Base-by-base conservation (phyloP, 2,113 vertebrate genomes). In the human region DNA sequence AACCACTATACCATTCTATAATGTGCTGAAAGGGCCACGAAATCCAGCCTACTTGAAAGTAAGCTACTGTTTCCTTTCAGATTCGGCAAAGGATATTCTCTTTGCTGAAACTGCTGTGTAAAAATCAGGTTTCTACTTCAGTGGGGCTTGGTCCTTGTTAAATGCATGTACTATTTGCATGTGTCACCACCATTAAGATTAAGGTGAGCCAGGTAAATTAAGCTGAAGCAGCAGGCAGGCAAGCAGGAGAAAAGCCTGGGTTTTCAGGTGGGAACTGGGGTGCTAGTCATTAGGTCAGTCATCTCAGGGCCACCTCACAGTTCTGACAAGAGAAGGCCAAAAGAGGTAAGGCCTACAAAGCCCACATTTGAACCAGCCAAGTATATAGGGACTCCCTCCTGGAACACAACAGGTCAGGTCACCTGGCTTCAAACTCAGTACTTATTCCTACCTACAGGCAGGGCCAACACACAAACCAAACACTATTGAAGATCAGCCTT, bases 401-500 rank as follows among this genome's bases (percentile, higher is more conserved):
- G 43, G 30, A 23, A 76, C 55, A 89, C 20, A 68, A 8, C 5
- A n/a, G 30, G 66, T 89, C 52, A 25, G 23, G 17, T 84, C 61
- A 75, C 22, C 23, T 40, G 61, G 9, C 32, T 72, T 59, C 38
- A 25, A 83, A 12, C 68, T 92, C 64, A 80, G 18, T 13, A 2
- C 64, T 92, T 83, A 50, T 35, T 22, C 48, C 35, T 64, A 18
- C 68, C 50, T 50, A 10, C 43, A 40, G 79, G 45, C 43, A 94
- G 84, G 61, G 64, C 78, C 82, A 89, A 72, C 82, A 86, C 85
- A 79, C 48, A 66, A 88, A 96, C 81, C 30, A 95, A 98, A 96
- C 48, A 72, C n/a, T 85, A 94, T 35, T 81, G 93, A 93, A 97
- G 96, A 64, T 48, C 96, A 94, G 88, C 76, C 85, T 94, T 97